Conservation (phyloP, 2,113 vertebrate genomes). For the Salvelinus fontinalis region DNA sequence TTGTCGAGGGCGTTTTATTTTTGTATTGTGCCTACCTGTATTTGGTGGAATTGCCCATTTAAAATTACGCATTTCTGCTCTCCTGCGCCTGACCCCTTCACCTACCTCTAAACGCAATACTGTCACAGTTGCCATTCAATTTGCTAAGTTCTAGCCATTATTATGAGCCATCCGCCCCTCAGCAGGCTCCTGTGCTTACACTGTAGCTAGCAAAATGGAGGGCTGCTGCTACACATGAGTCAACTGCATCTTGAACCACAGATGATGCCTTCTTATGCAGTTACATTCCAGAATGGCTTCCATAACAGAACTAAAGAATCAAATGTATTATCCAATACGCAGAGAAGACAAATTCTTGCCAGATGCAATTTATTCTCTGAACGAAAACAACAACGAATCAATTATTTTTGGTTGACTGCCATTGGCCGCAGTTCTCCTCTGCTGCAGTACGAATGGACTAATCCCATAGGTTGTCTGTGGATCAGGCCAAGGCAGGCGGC, state of each 20-base stretch:
- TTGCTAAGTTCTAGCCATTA: no score
- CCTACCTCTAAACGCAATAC: no score
- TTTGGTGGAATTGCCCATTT: no score
- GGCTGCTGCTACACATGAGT: background rate
- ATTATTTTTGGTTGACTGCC: no score
- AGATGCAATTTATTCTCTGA: background rate
- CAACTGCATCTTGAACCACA: background rate
- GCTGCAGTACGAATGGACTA: constrained; percentile 9
- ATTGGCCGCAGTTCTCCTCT: background rate
- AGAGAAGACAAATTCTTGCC: background rate
- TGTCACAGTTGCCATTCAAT: no score
- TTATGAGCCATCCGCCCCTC: no score
- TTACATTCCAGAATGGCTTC: background rate
- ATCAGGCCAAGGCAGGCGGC: background rate
- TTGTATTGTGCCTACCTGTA: no score
- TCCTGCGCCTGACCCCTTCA: no score
- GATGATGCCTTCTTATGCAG: background rate
- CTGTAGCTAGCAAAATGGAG: background rate
- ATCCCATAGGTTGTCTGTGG: constrained; percentile 16
- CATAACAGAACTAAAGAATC: no score
- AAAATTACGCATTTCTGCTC: no score
- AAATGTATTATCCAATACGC: no score
- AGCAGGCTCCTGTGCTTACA: background rate
- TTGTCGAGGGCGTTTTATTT: no score
- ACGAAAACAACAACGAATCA: background rate